phyloP scores from a whole-genome alignment of 1,140 invertebrate genomes.

The Homarus americanus region DNA sequence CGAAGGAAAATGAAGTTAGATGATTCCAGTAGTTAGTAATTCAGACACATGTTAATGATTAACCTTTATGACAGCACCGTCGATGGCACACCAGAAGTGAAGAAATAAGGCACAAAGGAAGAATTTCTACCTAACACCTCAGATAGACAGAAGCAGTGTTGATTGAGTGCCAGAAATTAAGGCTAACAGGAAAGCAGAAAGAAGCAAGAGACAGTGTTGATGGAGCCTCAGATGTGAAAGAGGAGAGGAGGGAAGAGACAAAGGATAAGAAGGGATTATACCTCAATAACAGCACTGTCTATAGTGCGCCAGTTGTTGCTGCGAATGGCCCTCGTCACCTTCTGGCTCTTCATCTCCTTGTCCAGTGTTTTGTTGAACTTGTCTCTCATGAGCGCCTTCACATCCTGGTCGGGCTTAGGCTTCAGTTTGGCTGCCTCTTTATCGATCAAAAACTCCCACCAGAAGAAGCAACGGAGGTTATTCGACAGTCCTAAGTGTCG shows the following conservation, averaged over 20 bases:
- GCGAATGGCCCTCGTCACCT: constrained; percentile 55
- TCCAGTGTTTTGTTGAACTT: constrained; percentile 68
- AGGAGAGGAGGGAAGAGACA: neutral
- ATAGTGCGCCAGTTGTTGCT: constrained; percentile 67
- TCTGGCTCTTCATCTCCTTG: constrained; percentile 73
- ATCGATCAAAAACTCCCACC: constrained; percentile 38
- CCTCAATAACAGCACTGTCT: constrained; percentile 75
- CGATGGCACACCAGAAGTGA: no score
- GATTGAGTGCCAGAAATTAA: no score
- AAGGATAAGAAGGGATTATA: neutral
- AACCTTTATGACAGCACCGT: no score
- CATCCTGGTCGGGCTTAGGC: constrained; percentile 9
- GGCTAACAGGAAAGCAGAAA: neutral
- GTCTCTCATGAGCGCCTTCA: constrained; percentile 2
- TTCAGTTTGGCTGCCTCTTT: constrained; percentile 35
- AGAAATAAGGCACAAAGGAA: no score
- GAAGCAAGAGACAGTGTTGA: neutral
- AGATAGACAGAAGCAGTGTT: no score
- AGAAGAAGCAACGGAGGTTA: constrained; percentile 42
- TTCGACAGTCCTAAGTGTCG: constrained; percentile 23
- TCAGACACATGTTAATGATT: no score
- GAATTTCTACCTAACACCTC: no score
- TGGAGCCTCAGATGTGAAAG: neutral
- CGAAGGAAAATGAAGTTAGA: no score
- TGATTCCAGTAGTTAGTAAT: no score